Evolutionary conservation across 2,113 vertebrate genomes (phyloP), one percentile per base, ranked within the genome.

Genomic region (Gambusia holbrooki): DNA sequence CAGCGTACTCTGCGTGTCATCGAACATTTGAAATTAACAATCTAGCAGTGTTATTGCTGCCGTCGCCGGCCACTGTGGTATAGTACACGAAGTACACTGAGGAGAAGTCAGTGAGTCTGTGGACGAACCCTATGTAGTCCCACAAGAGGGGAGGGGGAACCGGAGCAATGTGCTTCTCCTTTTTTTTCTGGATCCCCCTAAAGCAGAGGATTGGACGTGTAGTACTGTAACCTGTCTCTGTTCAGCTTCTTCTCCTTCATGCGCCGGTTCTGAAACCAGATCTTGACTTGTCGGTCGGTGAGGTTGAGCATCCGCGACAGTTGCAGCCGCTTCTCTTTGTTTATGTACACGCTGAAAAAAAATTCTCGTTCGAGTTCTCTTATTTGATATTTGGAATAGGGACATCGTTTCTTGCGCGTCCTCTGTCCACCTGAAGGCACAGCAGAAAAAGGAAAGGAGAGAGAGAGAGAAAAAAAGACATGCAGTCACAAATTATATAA

Each of bases 241-340:
- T 98, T 99, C 92, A 99, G 95, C 94, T 99, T 99, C 95, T 98
- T 99, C 94, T 99, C 97, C 95, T 99, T 99, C 97, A 99, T 99
- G 89, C 97, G 96, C 72, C 97, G 96, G 92, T 99, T 99, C 88
- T 99, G 97, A 92, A 99, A 99, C 97, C 97, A 99, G 82, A 99
- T 99, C 96, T 99, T 99, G 86, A 99, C 97, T 94, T 99, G 97
- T 81, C 97, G 96, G 89, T 98, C 97, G 83, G 97, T 98, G 92
- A 98, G 95, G 92, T 98, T 99, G 88, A 99, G 97, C 97, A 99
- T 98, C 89, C 97, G 95, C 54, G 97, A 99, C 77, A 99, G 95
- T 88, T 98, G 97, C 72, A 99, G 95, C 33, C 97, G 96, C 86
- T 99, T 99, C 90, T 99, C 97, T 94, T 99, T 99, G 95, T 99